phyloP scores from a whole-genome alignment of 1,140 invertebrate genomes.

The Drosophila aff. region DNA sequence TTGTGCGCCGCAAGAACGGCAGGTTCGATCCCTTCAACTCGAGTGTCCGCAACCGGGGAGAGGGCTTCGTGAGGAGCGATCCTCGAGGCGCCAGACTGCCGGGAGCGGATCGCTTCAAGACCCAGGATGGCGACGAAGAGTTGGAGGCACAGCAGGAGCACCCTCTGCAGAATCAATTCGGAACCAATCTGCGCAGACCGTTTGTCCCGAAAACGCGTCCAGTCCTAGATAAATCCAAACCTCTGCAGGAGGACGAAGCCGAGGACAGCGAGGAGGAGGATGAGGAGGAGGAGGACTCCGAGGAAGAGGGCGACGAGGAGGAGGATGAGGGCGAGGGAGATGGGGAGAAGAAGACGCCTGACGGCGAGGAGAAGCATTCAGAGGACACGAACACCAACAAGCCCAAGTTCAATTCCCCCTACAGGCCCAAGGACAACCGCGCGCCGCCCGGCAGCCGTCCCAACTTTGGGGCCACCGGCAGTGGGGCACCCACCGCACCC shows the following conservation, averaged over 20 bases:
- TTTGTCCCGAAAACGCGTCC: conserved; percentile 47
- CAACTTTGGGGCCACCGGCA: conserved; percentile 34
- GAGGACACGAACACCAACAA: conserved; percentile 14
- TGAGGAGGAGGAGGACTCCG: conserved; percentile 43
- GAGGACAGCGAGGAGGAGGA: conserved; percentile 43
- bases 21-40: conserved; percentile 79
- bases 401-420: conserved; percentile 38
- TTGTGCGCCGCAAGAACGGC: conserved; percentile 75
- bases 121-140: conserved; percentile 85
- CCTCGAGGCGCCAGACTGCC: conserved; percentile 60
- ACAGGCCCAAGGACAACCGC: conserved; percentile 71
- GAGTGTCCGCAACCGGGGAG: conserved; percentile 62
- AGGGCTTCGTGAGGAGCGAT: conserved; percentile 77
- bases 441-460: conserved; percentile 66
- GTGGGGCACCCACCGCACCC: conserved; percentile 8
- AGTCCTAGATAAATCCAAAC: background rate
- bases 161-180: conserved; percentile 31
- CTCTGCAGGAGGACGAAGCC: conserved; percentile 1
- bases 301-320: conserved; percentile 44
- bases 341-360: conserved; percentile 6
- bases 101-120: conserved; percentile 63
- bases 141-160: conserved; percentile 36
- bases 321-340: conserved; percentile 39
- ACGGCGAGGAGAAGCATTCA: background rate
- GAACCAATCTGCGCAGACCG: conserved; percentile 39